Conservation (phyloP, 2,797 vertebrate genomes). For the Silurus aristotelis region DNA sequence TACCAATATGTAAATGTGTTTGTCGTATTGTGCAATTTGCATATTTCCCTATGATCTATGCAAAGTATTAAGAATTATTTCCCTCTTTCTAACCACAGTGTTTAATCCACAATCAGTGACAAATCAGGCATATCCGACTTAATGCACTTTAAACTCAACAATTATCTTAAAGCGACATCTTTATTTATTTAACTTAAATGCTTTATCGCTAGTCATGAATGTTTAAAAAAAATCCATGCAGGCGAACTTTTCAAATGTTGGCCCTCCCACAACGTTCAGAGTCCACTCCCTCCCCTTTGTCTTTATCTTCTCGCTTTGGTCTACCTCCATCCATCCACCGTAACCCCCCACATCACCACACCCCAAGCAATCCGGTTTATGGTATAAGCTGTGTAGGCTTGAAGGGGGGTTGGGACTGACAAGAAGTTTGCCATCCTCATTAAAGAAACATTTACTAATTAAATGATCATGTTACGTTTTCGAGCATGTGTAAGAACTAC, state of each 20-base stretch:
- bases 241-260: constrained; percentile 25
- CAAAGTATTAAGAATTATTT: background rate
- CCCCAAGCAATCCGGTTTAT: constrained; percentile 50
- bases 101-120: background rate
- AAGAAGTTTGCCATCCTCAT: constrained; percentile 25
- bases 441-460: constrained; percentile 51
- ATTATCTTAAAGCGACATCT: background rate
- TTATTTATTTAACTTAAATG: background rate
- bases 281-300: constrained; percentile 19
- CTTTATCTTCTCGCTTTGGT: constrained; percentile 29
- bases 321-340: constrained; percentile 25
- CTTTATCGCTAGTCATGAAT: background rate
- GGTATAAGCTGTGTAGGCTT: constrained; percentile 59
- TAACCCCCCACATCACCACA: constrained; percentile 3
- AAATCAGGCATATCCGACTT: background rate
- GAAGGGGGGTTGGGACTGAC: constrained; percentile 19
- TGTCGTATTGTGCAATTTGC: background rate
- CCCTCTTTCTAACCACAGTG: background rate
- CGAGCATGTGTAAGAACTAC: constrained; percentile 21
- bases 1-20: background rate
- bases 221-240: constrained; percentile 1
- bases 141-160: background rate
- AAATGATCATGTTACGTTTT: constrained; percentile 34
- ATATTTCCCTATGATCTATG: background rate
- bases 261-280: constrained; percentile 5